Evolutionary conservation across 2,888 invertebrate species (phyloP), one percentile per base, ranked within the genome.

Genomic region (Dysmachus trigonus): DNA sequence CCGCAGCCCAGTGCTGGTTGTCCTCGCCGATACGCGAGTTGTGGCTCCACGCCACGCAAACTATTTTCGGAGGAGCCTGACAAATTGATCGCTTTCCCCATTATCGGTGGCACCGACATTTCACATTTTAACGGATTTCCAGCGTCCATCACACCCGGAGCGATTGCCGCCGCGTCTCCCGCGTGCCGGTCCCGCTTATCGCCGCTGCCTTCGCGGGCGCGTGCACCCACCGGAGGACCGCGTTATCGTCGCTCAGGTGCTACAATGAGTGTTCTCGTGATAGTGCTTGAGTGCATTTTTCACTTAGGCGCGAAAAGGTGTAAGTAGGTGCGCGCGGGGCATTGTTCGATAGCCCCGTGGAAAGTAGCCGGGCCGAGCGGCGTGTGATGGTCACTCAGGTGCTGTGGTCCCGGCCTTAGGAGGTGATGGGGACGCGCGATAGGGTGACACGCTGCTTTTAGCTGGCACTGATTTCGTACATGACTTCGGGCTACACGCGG

Each of bases 61-160:
- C 62, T 62, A 62, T 62, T 62, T 62, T 62, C 77, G 77, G 47
- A 77, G 47, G 62, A 62, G 62, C 62, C 41, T 77, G 77, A 77
- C 77, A 77, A 77, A 77, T 77, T 77, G 77, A 77, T 77, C 77
- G 35, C 47, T 77, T 77, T 77, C 77, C 77, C 77, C 47, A 41
- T 77, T 77, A 77, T 77, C 77, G 30, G 18, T 41, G 73, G 35
- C 77, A 15, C 30, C 15, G 77, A 30, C 77, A 77, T 77, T 77
- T 77, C 77, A 77, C 77, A 77, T 47, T 77, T 77, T 47, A 77
- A 77, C 41, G 47, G 47, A 77, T 47, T 77, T 77, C 13, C 30
- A n/a, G 41, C 27, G 62, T 62, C 47, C 77, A 77, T 47, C 77
- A 77, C 15, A 30, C 47, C 77, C n/a, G 47, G 22, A n/a, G 15